Conservation (phyloP, 2,888 invertebrate genomes). For the Latrodectus elegans region DNA sequence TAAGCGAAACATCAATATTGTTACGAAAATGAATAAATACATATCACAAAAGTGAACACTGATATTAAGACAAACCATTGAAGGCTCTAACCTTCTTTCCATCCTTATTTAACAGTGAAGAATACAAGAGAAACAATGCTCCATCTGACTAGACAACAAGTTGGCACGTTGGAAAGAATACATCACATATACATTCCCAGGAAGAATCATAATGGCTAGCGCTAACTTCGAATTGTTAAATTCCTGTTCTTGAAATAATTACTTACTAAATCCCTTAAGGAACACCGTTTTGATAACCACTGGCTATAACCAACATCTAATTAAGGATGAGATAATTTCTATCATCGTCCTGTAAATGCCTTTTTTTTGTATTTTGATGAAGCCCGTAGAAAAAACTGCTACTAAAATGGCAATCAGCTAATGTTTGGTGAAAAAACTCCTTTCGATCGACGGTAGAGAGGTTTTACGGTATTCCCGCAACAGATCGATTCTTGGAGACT, state of each 20-base stretch:
- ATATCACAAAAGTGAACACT: conserved; percentile 20
- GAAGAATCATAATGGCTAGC: conserved; percentile 6
- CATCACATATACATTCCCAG: conserved; percentile 9
- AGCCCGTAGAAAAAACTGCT: conserved; percentile 65
- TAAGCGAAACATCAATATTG: conserved; percentile 9
- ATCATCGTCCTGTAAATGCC: conserved; percentile 47
- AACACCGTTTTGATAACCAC: conserved; percentile 65
- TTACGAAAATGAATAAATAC: background rate
- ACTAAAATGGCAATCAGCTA: conserved; percentile 65
- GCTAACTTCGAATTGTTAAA: background rate
- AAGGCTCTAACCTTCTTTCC: background rate
- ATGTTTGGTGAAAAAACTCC: conserved; percentile 58
- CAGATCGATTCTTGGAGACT: conserved; percentile 13
- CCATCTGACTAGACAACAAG: conserved; percentile 27
- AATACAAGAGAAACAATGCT: background rate
- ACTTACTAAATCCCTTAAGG: conserved; percentile 7
- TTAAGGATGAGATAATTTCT: conserved; percentile 40
- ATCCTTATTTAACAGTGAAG: background rate
- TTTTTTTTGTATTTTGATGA: conserved; percentile 50
- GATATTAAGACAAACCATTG: background rate
- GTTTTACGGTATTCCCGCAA: conserved; percentile 10
- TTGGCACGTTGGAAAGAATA: conserved; percentile 25
- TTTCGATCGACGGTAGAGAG: conserved; percentile 32
- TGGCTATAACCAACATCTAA: conserved; percentile 57
- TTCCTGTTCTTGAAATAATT: background rate